Evolutionary conservation across 2,797 vertebrate species (phyloP), one percentile per base, ranked within the genome.

Genomic region (Tapirus indicus): DNA sequence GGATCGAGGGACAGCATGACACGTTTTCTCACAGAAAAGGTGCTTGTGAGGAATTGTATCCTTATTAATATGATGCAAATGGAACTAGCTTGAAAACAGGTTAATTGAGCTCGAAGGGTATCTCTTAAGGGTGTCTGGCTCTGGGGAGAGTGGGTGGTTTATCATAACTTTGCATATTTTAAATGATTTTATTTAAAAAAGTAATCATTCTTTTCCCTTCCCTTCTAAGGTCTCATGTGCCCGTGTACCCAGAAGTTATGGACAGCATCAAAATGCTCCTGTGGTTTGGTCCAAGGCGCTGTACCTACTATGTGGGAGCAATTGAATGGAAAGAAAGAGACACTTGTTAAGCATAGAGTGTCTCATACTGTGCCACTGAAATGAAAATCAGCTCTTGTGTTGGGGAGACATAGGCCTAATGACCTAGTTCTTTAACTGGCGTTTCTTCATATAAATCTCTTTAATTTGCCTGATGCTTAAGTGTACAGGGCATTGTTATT

Each of bases 111-210:
- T 71, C 13, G 0, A 11, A 29, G 69, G 54, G 56, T 91, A 17
- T 52, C 82, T 66, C 74, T 80, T 84, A 56, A 87, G 72, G 66
- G 60, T 44, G 11, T 10, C 7, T 21, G 56, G 58, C 17, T 91
- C 80, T 80, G 62, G 3, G 23, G 66, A 82, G 62, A 66, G 14
- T 84, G 20, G 4, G 21, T 78, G 11, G 71, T 35, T 88, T 95
- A 78, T 84, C 79, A 68, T 68, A 86, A 94, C 38, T 97, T 96
- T 92, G 60, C 85, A 92, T 85, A 84, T 90, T 92, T 94, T 88
- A 95, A 35, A 32, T 72, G 72, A 25, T 83, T 87, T 96, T 92
- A 54, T 72, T 4, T 11, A 58, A 41, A 62, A 94, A 88, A 11
- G n/a, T 54, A 41, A 88, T 93, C 3, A 9, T 96, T 84, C 58